Evolutionary conservation across 2,113 vertebrate species (phyloP).

Genomic region (Etheostoma cragini): DNA sequence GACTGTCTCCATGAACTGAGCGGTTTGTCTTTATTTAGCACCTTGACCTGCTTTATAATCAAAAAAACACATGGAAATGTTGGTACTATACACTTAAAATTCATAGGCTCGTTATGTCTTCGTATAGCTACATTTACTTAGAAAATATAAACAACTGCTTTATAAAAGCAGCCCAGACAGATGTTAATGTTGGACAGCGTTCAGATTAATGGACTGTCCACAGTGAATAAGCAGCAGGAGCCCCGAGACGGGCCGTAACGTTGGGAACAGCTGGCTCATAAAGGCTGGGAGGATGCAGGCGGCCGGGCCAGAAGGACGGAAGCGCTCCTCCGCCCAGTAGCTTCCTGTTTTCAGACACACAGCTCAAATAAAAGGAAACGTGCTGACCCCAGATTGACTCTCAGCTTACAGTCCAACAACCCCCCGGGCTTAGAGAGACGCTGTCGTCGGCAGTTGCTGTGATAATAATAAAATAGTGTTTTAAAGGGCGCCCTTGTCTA

Average conservation of each 20-base stretch:
- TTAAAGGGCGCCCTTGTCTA: too few species aligned
- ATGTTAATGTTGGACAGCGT: slow-evolving; percentile 28
- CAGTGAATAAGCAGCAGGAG: slow-evolving; percentile 50
- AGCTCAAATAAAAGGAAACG: slow-evolving; percentile 45
- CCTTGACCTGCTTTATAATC: too few species aligned
- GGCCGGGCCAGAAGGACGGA: slow-evolving; percentile 62
- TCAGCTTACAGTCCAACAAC: not conserved
- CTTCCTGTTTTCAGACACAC: slow-evolving; percentile 75
- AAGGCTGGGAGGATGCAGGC: slow-evolving; percentile 58
- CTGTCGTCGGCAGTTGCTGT: not conserved
- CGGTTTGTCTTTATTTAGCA: too few species aligned
- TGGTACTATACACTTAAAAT: not conserved
- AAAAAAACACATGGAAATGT: not conserved
- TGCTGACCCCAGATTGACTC: slow-evolving; percentile 39
- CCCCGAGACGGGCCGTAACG: slow-evolving; percentile 43
- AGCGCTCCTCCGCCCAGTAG: slow-evolving; percentile 68
- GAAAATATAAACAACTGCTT: not conserved
- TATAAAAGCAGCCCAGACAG: not conserved
- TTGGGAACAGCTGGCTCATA: slow-evolving; percentile 64
- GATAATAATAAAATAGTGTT: not conserved
- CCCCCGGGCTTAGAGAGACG: not conserved
- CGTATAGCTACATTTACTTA: not conserved
- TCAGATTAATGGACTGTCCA: slow-evolving; percentile 55
- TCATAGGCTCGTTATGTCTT: not conserved
- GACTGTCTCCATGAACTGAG: too few species aligned